These are phyloP conservation scores for Indicator maculatus DNA, from an alignment of 2,113 vertebrate species.

Conservation along the genomic window DNA sequence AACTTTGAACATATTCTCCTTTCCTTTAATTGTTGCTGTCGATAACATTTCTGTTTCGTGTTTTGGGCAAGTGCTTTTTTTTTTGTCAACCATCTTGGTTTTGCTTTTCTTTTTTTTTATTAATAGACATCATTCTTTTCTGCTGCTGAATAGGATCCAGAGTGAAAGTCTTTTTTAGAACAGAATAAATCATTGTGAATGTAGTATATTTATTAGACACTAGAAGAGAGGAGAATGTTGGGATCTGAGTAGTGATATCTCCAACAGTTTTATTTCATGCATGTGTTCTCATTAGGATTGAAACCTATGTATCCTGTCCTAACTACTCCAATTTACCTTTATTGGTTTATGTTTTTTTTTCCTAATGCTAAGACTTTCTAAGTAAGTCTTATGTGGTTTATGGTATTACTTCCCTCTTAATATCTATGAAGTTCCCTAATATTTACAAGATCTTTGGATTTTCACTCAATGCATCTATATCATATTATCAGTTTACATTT, in stretches of 20 bases:
- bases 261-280: not conserved
- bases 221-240: not conserved
- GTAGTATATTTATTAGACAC: not conserved
- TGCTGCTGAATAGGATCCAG: not conserved
- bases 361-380: not conserved
- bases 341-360: not conserved
- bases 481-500: conserved; percentile 71
- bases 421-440: conserved; percentile 20
- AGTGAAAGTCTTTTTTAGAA: not conserved
- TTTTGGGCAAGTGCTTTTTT: not conserved
- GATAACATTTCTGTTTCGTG: not conserved
- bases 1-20: not conserved
- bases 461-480: conserved; percentile 68
- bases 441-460: conserved; percentile 46
- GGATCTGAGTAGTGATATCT: not conserved
- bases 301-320: not conserved
- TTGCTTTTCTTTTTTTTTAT: not conserved
- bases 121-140: not conserved
- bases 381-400: not conserved
- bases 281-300: not conserved
- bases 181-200: not conserved
- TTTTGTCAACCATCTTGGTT: not conserved
- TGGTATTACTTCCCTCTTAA: conserved; percentile 15
- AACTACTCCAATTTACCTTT: not conserved
- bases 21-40: not conserved